Conservation (phyloP, 2,113 vertebrate species). For the Catharus minimus region DNA sequence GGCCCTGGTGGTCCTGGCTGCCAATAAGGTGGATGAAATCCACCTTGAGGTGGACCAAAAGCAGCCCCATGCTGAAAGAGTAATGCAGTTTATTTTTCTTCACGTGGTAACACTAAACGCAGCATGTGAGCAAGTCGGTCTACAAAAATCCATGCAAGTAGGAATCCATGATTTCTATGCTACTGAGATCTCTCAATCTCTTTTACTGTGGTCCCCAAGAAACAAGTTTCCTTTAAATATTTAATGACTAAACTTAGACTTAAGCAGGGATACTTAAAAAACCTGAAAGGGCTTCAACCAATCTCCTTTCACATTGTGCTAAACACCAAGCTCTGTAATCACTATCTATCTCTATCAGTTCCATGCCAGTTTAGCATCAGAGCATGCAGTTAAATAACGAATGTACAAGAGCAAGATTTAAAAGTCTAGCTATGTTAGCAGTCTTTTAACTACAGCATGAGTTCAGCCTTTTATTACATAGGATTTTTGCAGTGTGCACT, state of each 20-base stretch:
- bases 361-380: not conserved
- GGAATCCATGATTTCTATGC: constrained; percentile 64
- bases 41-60: constrained; percentile 87
- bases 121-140: constrained; percentile 66
- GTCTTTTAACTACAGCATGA: not conserved
- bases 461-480: not conserved
- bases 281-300: not conserved
- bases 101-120: constrained; percentile 63
- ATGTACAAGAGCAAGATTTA: not conserved
- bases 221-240: constrained; percentile 10
- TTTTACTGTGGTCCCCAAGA: constrained; percentile 49
- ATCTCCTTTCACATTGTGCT: not conserved
- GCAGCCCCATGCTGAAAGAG: constrained; percentile 93
- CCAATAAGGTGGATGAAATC: constrained; percentile 95
- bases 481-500: not conserved
- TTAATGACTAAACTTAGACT: not conserved
- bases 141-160: constrained; percentile 76
- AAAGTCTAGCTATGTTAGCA: not conserved
- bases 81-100: constrained; percentile 83
- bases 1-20: constrained; percentile 90
- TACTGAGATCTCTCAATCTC: constrained; percentile 23
- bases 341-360: not conserved
- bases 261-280: not conserved
- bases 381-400: not conserved
- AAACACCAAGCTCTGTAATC: not conserved